Evolutionary conservation across 2,113 vertebrate genomes (phyloP).

Genomic region (Hylia prasina): DNA sequence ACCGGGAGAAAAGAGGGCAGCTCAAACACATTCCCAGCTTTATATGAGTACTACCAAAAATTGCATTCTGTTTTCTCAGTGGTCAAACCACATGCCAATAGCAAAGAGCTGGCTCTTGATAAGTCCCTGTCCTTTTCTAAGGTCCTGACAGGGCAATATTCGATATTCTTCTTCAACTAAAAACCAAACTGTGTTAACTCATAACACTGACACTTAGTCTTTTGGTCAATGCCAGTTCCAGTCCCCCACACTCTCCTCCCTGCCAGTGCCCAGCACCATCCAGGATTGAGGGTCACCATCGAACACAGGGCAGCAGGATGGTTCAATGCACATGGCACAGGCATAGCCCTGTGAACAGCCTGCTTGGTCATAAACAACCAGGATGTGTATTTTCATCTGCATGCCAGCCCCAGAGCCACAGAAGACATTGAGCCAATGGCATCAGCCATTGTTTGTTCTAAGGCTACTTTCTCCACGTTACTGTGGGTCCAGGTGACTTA

Average conservation of each 20-base stretch:
- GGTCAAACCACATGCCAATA: no score
- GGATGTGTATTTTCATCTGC: not conserved
- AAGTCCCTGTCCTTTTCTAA: no score
- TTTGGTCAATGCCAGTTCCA: not conserved
- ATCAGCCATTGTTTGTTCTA: not conserved
- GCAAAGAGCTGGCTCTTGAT: no score
- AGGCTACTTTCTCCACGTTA: not conserved
- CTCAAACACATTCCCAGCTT: no score
- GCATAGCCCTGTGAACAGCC: not conserved
- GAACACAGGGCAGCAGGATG: conserved; percentile 32
- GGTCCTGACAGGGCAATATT: no score
- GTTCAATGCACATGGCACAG: not conserved
- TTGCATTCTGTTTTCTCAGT: no score
- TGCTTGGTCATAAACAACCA: not conserved
- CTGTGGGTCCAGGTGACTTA: conserved; percentile 18
- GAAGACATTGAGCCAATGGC: not conserved
- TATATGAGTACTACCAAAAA: no score
- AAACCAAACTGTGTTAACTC: no score
- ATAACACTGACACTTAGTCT: not conserved
- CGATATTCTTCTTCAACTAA: no score
- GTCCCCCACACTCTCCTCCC: not conserved
- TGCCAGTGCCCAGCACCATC: not conserved
- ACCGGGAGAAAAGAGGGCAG: no score
- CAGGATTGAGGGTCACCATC: conserved; percentile 4
- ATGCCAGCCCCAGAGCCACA: not conserved